Conservation (phyloP, 2,797 vertebrate genomes). For the Hafferia zeledoni region DNA sequence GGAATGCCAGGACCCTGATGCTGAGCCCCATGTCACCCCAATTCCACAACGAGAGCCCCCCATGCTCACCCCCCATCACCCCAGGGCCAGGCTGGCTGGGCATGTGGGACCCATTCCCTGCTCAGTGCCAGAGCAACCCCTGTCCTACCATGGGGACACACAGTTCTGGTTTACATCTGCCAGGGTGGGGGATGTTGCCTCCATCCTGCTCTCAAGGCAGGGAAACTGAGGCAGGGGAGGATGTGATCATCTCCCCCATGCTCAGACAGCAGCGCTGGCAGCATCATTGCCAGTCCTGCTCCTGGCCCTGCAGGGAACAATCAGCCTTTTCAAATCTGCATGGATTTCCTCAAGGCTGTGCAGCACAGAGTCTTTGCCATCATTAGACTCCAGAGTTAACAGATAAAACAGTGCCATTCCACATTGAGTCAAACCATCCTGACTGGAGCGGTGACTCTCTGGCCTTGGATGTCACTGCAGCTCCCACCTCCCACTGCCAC, state of each 20-base stretch:
- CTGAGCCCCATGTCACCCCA: neutral
- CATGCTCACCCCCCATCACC: rapidly evolving
- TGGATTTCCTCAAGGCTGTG: neutral
- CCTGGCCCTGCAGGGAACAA: neutral
- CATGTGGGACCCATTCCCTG: rapidly evolving
- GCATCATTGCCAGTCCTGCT: neutral
- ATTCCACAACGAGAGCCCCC: rapidly evolving
- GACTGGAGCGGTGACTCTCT: rapidly evolving
- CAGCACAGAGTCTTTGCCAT: neutral
- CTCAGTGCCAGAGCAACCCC: neutral
- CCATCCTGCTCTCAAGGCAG: neutral
- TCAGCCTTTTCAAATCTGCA: neutral
- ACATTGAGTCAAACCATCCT: neutral
- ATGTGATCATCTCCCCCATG: rapidly evolving
- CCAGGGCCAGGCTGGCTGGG: neutral
- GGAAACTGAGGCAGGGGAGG: conserved; percentile 32
- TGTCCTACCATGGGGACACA: rapidly evolving
- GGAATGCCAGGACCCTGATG: neutral
- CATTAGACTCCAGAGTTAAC: neutral
- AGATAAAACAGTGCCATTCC: neutral
- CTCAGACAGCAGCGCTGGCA: neutral
- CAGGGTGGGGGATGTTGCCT: neutral
- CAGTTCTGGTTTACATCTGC: neutral
- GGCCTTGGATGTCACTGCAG: neutral
- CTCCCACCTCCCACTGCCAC: neutral